These are phyloP conservation scores for Eurytoma adleriae DNA, from an alignment of 2,888 invertebrate genomes.

Conservation along the genomic window DNA sequence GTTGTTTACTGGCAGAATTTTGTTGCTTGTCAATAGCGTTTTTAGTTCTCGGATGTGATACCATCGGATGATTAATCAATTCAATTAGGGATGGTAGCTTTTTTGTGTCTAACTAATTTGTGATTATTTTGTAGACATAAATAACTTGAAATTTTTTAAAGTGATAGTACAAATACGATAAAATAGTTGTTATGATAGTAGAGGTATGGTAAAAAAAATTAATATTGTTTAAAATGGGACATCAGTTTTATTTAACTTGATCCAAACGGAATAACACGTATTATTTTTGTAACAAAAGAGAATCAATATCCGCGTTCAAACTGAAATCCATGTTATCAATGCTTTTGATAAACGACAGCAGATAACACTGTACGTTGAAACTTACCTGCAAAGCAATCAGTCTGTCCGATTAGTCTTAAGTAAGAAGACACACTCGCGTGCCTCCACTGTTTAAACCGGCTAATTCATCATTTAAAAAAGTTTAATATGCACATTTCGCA, in stretches of 20 bases:
- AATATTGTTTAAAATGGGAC: no score
- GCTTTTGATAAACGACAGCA: slow-evolving; percentile 26
- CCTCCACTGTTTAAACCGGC: background rate
- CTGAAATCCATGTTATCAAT: slow-evolving; percentile 34
- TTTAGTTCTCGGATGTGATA: no score
- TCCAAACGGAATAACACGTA: background rate
- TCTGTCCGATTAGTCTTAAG: slow-evolving; percentile 10
- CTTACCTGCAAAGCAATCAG: slow-evolving; percentile 21
- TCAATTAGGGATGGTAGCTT: no score
- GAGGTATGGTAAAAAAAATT: no score
- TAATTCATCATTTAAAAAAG: background rate
- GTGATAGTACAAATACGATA: no score
- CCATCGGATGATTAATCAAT: no score
- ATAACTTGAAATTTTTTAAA: no score
- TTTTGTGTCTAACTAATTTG: no score
- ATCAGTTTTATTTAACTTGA: background rate
- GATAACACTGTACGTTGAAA: slow-evolving; percentile 22
- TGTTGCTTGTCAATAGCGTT: no score
- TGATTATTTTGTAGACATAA: no score
- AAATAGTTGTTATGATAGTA: no score
- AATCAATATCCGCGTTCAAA: slow-evolving; percentile 9
- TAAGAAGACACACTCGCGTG: background rate
- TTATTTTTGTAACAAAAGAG: slow-evolving; percentile 34
- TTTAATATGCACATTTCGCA: background rate
- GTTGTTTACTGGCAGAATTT: no score